Percentiles rank a stretch among this genome's conserved stretches.
Evolutionary conservation across 2,888 invertebrate genomes (phyloP).

Genomic region (Mythimna albipuncta): DNA sequence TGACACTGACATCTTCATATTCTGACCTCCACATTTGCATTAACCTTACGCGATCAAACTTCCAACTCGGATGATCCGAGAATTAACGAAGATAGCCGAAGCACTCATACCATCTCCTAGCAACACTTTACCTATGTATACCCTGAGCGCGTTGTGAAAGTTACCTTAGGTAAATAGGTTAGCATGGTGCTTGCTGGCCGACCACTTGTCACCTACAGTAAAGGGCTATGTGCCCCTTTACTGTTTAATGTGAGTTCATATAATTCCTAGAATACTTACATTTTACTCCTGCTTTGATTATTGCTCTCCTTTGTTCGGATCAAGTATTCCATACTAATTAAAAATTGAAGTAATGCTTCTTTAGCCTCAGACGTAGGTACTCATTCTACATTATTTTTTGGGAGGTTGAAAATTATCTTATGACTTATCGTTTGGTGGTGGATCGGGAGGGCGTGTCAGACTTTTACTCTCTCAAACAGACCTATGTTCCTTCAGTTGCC

Average conservation of each 20-base stretch:
- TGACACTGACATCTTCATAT: background rate
- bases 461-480: too few relatives aligned
- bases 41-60: constrained; percentile 16
- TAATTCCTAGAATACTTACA: background rate
- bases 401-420: too few relatives aligned
- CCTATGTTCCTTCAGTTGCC: too few relatives aligned
- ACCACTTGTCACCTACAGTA: constrained; percentile 35
- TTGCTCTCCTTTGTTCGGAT: background rate
- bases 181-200: constrained; percentile 34
- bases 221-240: constrained; percentile 12
- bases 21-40: constrained; percentile 9
- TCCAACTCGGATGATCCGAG: constrained; percentile 13
- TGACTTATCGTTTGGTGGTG: too few relatives aligned
- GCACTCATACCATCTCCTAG: constrained; percentile 20
- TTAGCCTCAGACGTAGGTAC: background rate
- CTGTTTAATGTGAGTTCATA: constrained; percentile 20
- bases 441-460: too few relatives aligned
- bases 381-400: too few relatives aligned
- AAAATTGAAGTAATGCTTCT: background rate
- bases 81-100: constrained; percentile 26
- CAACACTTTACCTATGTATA: constrained; percentile 5
- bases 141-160: constrained; percentile 54
- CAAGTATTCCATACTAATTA: background rate
- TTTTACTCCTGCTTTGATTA: constrained; percentile 13
- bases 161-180: constrained; percentile 44